Base-by-base conservation (phyloP, 2,797 vertebrate genomes). In the Lagodon rhomboides region DNA sequence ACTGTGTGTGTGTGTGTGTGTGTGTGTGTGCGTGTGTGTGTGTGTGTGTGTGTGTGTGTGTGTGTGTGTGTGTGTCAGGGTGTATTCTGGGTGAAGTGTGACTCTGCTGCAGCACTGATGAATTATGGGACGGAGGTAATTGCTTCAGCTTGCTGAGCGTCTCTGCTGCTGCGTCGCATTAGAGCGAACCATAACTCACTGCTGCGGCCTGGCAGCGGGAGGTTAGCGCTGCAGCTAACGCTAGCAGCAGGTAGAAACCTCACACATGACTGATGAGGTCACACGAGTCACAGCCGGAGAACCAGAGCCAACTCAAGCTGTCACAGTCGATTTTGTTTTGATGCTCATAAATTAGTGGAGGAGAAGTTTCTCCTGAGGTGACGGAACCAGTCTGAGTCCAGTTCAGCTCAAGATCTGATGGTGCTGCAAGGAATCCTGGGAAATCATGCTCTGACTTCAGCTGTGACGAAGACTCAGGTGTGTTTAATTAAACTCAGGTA, bases 131-230 rank as follows among this genome's bases (percentile, higher is more conserved):
- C 58, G 79, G 51, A 53, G 85, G 25, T 78, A 75, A 82, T 86
- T 80, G 77, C 38, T 76, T 80, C 53, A 87, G 47, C 38, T 82
- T 12, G 67, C 61, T 10, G 68, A 82, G 65, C 3, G 22, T 59
- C 68, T 64, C 68, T 27, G 59, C 77, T 80, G 77, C 84, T 86
- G 87, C 18, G 59, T 87, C 20, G 12, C n/a, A 87, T 89, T 89
- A 84, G 75, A 53, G 7, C 0, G 0, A 71, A 12, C 76, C 76
- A 67, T 87, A 85, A 87, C 74, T 84, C 85, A 85, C 15, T 41
- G 3, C 78, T 87, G 85, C 12, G 83, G 85, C 79, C 76, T 84
- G 85, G 83, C 85, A 84, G 70, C 11, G 44, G 20, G 41, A n/a
- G 22, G 41, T 25, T 72, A 75, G 69, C 70, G 0, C 70, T 23